These are phyloP conservation scores for Papilio helenus DNA, from an alignment of 1,140 invertebrate genomes.

Conservation along the genomic window DNA sequence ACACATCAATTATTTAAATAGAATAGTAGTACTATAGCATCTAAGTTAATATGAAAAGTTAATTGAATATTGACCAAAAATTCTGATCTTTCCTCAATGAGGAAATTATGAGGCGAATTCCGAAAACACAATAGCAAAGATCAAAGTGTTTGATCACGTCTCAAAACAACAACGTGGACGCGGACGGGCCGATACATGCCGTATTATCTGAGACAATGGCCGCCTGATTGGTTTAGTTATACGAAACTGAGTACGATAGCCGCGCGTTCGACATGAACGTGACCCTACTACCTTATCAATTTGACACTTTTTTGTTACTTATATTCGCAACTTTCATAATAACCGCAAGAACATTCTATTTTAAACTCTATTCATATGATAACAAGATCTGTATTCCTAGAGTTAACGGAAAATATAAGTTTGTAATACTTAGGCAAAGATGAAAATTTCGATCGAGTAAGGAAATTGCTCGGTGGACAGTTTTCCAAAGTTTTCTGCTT, in stretches of 20 bases:
- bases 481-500: conserved; percentile 40
- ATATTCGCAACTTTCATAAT: neutral
- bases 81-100: conserved; percentile 27
- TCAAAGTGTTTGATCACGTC: conserved; percentile 38
- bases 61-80: neutral
- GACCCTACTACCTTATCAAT: conserved; percentile 63
- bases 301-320: conserved; percentile 60
- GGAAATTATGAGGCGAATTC: neutral
- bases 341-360: neutral
- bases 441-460: conserved; percentile 37
- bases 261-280: conserved; percentile 52
- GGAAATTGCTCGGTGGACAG: conserved; percentile 39
- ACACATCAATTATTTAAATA: neutral
- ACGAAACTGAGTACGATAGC: conserved; percentile 62
- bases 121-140: conserved; percentile 21
- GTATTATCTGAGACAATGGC: conserved; percentile 66
- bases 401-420: neutral
- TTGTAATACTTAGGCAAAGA: conserved; percentile 37
- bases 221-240: conserved; percentile 73
- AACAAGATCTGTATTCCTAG: neutral
- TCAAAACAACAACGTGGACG: conserved; percentile 45
- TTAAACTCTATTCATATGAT: neutral
- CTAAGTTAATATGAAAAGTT: no score
- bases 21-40: no score
- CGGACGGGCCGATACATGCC: conserved; percentile 49